Evolutionary conservation across 2,797 vertebrate genomes (phyloP), one percentile per base, ranked within the genome.

Genomic region (Brotula barbata): DNA sequence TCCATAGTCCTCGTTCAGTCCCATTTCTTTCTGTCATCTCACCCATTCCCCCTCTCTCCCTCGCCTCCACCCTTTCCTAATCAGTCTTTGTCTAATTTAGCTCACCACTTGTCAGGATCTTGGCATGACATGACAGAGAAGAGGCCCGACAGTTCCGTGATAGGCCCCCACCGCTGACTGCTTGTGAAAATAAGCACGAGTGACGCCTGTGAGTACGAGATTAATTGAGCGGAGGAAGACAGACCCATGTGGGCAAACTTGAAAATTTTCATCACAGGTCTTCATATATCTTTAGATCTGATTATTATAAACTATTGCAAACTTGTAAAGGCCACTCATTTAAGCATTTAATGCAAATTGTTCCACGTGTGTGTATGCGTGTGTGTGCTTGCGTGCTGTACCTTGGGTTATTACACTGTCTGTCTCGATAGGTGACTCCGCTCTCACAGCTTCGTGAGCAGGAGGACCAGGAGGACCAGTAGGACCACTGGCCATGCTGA

Each of bases 361-460:
- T 6, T 33, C 6, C 9, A 11, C 9, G 9, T 7, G 31, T 33
- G 9, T 33, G 31, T 23, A 13, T 51, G 22, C 17, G 5, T 42
- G 14, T 50, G 33, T 22, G 10, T 48, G 2, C 19, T 25, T n/a
- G n/a, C n/a, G n/a, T n/a, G n/a, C 33, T 71, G 56, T 84, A 96
- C 95, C 89, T 92, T 51, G 94, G 93, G 53, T 90, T 93, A 71
- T 84, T 91, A 85, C 95, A 96, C 58, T 93, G 91, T 47, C 94
- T 90, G 62, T 95, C 94, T 70, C 92, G 89, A 75, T 88, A 92
- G 1, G 91, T 93, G 66, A 96, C 87, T 2, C 95, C 95, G 17
- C 93, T 94, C 68, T 94, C 92, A 11, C 95, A 96, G 65, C 90
- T 95, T 42, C 95, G 88, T 11, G 95, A 94, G 78, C 95, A 96